Base-by-base conservation (phyloP, 2,113 vertebrate species). In the Poeciliopsis prolifica region DNA sequence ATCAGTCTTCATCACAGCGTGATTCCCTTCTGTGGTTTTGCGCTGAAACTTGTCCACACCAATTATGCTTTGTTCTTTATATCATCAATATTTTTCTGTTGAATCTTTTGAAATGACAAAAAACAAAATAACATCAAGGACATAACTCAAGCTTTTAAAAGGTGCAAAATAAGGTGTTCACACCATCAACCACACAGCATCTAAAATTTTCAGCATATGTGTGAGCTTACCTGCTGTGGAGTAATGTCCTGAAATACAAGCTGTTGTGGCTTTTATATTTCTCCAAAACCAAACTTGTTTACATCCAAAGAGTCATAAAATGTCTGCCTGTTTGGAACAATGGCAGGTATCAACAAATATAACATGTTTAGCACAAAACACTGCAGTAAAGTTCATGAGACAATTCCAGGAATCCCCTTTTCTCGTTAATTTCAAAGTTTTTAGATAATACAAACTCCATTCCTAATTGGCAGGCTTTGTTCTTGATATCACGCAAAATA, bases 301-400 rank as follows among this genome's bases (percentile, higher is more conserved):
- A 85, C 72, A 28, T 68, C 65, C 71, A 80, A 67, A 78, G 48
- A 51, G 83, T 85, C 87, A 87, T 58, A 89, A 88, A 92, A 92
- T 85, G 85, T 88, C 85, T 86, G 74, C 81, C 75, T 80, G 86
- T 80, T 81, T 65, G 72, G 63, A 75, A 71, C 51, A 75, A 63
- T 29, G 70, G 5, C 65, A 72, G 77, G 79, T 86, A 85, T 89
- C 30, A 76, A 80, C 67, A 90, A 86, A 86, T 87, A 91, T 62
- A 68, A 8, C 0, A 4, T 89, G 88, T 89, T 90, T 77, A 83
- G 84, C 67, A 65, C 85, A 86, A 78, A 92, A 89, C 89, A 88
- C 61, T 26, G 19, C 48, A 44, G 30, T 42, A 78, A 85, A 88
- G 84, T 89, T 90, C 79, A 88, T 80, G 82, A 72, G 61, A 35